Conservation (phyloP, 2,888 invertebrate species). For the Cremastobaeus sp. region DNA sequence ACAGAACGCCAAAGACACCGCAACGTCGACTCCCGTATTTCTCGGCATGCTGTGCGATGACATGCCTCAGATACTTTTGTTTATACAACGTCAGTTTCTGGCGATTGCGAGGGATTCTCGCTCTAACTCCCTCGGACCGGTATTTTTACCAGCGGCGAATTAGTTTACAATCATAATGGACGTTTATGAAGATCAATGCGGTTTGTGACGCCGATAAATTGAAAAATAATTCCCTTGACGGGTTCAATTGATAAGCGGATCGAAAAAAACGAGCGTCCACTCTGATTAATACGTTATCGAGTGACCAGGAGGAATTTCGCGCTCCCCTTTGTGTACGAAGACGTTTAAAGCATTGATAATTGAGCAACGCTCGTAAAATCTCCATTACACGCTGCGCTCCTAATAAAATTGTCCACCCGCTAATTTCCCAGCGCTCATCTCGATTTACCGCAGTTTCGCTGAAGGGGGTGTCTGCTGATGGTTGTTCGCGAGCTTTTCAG, state of each 20-base stretch:
- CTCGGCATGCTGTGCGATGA: slow-evolving; percentile 42
- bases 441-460: slow-evolving; percentile 71
- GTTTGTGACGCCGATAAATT: no score
- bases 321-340: slow-evolving; percentile 34
- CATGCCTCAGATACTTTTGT: slow-evolving; percentile 51
- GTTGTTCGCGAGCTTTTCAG: slow-evolving; percentile 54
- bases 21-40: slow-evolving; percentile 47
- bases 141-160: no score
- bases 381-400: slow-evolving; percentile 69
- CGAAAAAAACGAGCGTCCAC: slow-evolving; percentile 20
- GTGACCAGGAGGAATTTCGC: slow-evolving; percentile 5
- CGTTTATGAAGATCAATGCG: no score
- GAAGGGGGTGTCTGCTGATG: slow-evolving; percentile 59
- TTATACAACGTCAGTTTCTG: slow-evolving; percentile 13
- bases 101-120: slow-evolving; percentile 16
- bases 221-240: no score
- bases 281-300: slow-evolving; percentile 28
- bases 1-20: slow-evolving; percentile 58
- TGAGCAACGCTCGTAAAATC: slow-evolving; percentile 71
- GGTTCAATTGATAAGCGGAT: no score
- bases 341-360: slow-evolving; percentile 70
- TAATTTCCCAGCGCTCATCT: slow-evolving; percentile 71
- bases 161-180: no score
- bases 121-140: no score
- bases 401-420: slow-evolving; percentile 73